phyloP scores from a whole-genome alignment of 2,888 invertebrate species.

The Andrena hattorfiana region DNA sequence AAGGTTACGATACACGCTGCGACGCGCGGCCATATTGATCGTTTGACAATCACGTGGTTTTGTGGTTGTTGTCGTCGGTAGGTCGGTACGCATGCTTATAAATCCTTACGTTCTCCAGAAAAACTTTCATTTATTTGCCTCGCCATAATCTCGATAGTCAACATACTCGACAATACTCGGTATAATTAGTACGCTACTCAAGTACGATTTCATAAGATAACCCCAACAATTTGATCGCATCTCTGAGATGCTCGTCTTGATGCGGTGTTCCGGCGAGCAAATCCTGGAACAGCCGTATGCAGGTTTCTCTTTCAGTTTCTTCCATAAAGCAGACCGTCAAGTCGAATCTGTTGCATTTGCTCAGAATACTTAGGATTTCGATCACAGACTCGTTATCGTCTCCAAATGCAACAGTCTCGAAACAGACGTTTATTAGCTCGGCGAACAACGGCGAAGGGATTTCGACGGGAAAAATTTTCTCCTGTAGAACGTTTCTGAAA shows the following conservation, averaged over 20 bases:
- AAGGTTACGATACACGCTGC: slow-evolving; percentile 43
- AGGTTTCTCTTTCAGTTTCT: slow-evolving; percentile 62
- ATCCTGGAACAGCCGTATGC: slow-evolving; percentile 47
- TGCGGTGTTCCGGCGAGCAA: slow-evolving; percentile 6
- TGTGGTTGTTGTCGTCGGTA: no score
- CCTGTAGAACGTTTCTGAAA: slow-evolving; percentile 70
- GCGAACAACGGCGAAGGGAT: slow-evolving; percentile 70
- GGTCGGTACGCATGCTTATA: slow-evolving; percentile 55
- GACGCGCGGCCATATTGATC: slow-evolving; percentile 69
- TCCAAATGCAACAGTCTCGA: slow-evolving; percentile 27
- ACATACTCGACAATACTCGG: no score
- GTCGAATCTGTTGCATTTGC: slow-evolving; percentile 77
- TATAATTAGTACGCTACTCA: neutral
- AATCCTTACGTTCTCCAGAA: neutral
- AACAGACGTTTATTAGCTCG: slow-evolving; percentile 71
- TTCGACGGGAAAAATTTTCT: slow-evolving; percentile 75
- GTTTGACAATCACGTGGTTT: slow-evolving; percentile 64
- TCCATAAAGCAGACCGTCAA: slow-evolving; percentile 75
- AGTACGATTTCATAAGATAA: slow-evolving; percentile 28
- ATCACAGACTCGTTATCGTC: slow-evolving; percentile 63
- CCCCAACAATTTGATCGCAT: slow-evolving; percentile 32
- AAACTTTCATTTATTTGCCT: neutral
- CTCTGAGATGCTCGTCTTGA: slow-evolving; percentile 1
- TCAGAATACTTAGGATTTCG: slow-evolving; percentile 74
- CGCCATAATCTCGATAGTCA: neutral